Conservation (phyloP, 2,113 vertebrate genomes). For the Eptesicus fuscus region DNA sequence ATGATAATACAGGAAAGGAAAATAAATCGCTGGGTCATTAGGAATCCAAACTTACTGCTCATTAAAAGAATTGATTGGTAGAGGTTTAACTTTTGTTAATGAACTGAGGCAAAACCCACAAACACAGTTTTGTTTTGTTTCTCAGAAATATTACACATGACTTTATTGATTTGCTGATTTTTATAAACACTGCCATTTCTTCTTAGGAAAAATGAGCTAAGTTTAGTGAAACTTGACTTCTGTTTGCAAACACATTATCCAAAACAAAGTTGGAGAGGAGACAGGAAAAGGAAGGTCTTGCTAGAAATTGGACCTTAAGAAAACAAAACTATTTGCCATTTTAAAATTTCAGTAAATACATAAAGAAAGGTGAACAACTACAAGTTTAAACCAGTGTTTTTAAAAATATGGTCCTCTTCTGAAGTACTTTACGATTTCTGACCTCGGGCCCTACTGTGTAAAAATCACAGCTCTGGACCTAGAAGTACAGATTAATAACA, state of each 20-base stretch:
- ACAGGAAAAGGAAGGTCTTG: accelerated
- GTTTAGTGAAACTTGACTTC: background rate
- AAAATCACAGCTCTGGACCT: background rate
- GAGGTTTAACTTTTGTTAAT: background rate
- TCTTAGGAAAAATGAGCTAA: background rate
- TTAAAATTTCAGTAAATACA: background rate
- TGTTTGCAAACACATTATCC: background rate
- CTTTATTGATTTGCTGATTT: background rate
- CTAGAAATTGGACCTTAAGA: background rate
- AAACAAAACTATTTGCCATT: background rate
- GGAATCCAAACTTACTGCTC: background rate
- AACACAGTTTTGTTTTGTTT: background rate
- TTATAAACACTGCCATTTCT: background rate
- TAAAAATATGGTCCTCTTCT: background rate
- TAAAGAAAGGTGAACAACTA: background rate
- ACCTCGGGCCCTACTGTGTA: background rate
- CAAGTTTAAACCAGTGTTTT: background rate
- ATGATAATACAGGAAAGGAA: background rate
- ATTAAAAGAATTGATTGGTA: background rate
- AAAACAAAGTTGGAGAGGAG: background rate
- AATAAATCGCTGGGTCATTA: background rate
- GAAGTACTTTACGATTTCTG: background rate
- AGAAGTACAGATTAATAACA: background rate
- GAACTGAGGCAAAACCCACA: background rate
- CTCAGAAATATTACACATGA: background rate